These are phyloP conservation scores for Syritta pipiens DNA, from an alignment of 2,888 invertebrate genomes.

Conservation along the genomic window DNA sequence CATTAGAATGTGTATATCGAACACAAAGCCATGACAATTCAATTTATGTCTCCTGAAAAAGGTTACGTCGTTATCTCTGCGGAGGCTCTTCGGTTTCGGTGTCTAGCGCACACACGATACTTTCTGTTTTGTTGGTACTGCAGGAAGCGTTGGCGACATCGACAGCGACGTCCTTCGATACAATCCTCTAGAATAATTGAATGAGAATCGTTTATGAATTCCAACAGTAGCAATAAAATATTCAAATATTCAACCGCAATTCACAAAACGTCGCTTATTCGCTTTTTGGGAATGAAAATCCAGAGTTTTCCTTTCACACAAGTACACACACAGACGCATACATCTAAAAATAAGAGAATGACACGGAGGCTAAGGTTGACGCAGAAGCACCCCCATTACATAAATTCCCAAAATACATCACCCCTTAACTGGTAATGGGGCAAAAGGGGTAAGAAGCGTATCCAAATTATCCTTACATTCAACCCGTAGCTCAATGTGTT, in stretches of 20 bases:
- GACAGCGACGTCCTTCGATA: too few relatives aligned
- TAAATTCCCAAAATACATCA: constrained; percentile 58
- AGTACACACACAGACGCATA: not conserved
- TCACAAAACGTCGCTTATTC: constrained; percentile 54
- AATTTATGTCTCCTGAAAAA: constrained; percentile 44
- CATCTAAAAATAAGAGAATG: not conserved
- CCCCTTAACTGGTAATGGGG: constrained; percentile 32
- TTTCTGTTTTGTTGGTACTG: too few relatives aligned
- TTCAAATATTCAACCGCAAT: constrained; percentile 66
- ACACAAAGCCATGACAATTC: constrained; percentile 58
- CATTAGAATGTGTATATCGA: constrained; percentile 44
- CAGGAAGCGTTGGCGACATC: not conserved
- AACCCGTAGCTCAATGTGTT: not conserved
- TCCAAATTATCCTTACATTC: constrained; percentile 52
- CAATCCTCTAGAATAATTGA: constrained; percentile 56
- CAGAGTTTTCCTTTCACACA: not conserved
- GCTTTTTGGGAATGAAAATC: constrained; percentile 35
- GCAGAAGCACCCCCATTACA: constrained; percentile 32
- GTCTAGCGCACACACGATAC: not conserved
- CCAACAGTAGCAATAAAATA: constrained; percentile 63
- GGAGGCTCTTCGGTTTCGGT: not conserved
- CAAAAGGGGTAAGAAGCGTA: constrained; percentile 30
- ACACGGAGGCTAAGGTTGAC: not conserved
- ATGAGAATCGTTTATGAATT: constrained; percentile 66
- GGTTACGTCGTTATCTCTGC: constrained; percentile 10